phyloP scores from a whole-genome alignment of 2,113 vertebrate species.

The Picathartes gymnocephalus region DNA sequence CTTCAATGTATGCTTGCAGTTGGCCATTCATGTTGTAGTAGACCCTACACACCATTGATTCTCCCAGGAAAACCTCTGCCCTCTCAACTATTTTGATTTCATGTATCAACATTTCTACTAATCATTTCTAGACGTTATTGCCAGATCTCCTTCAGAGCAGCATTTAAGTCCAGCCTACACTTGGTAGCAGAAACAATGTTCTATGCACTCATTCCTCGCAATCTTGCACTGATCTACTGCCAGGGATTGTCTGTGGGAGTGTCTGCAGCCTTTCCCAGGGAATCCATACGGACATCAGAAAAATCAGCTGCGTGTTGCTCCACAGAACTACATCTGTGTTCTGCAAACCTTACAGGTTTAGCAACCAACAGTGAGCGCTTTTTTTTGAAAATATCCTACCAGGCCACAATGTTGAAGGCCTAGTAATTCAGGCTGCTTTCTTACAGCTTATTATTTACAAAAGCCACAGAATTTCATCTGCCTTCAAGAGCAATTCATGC shows the following conservation, averaged over 20 bases:
- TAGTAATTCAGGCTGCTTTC: neutral
- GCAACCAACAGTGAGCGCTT: neutral
- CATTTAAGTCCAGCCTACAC: neutral
- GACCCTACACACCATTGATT: neutral
- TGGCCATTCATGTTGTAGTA: neutral
- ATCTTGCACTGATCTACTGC: neutral
- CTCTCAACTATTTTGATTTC: neutral
- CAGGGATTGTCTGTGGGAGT: neutral
- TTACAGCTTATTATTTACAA: neutral
- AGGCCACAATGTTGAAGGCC: neutral
- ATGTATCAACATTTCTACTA: neutral
- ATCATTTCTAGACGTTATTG: neutral
- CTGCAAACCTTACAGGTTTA: neutral
- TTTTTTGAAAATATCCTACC: neutral
- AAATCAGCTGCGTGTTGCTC: neutral
- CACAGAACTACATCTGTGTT: neutral
- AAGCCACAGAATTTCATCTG: neutral
- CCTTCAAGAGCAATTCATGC: neutral
- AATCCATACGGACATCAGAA: neutral
- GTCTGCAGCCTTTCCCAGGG: neutral
- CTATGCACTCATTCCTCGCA: neutral
- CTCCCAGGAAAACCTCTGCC: neutral
- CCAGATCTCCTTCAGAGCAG: neutral
- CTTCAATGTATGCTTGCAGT: neutral
- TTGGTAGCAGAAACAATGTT: neutral